phyloP scores from a whole-genome alignment of 2,888 invertebrate species.

The Tetanocera ferruginea region DNA sequence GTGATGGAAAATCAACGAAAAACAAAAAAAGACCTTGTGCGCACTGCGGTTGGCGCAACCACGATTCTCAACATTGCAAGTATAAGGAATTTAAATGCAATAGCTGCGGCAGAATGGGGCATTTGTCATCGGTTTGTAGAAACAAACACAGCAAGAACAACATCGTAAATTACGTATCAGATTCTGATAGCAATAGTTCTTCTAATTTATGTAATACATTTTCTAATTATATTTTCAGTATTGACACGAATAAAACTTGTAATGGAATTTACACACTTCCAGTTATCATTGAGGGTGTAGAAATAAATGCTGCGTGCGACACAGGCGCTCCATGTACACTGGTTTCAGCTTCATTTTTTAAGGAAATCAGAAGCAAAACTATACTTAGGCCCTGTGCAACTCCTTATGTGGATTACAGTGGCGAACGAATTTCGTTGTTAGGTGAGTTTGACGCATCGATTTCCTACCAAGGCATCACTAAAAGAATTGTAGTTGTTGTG shows the following conservation, averaged over 20 bases:
- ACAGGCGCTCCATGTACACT: neutral
- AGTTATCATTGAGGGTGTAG: neutral
- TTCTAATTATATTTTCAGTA: neutral
- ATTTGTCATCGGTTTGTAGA: too few species aligned
- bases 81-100: too few species aligned
- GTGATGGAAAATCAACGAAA: too few species aligned
- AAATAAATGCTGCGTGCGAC: neutral
- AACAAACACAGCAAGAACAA: too few species aligned
- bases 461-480: neutral
- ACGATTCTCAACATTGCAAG: too few species aligned
- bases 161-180: too few species aligned
- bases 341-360: too few species aligned
- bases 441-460: neutral
- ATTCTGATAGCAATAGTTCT: too few species aligned
- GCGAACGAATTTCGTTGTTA: neutral
- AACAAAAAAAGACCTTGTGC: too few species aligned
- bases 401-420: neutral
- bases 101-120: too few species aligned
- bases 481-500: neutral
- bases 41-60: too few species aligned
- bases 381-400: neutral
- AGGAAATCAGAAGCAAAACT: neutral
- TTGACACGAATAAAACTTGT: neutral
- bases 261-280: neutral
- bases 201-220: neutral